Base-by-base conservation (phyloP, 1,140 invertebrate species). In the Drosophila malerkotliana region DNA sequence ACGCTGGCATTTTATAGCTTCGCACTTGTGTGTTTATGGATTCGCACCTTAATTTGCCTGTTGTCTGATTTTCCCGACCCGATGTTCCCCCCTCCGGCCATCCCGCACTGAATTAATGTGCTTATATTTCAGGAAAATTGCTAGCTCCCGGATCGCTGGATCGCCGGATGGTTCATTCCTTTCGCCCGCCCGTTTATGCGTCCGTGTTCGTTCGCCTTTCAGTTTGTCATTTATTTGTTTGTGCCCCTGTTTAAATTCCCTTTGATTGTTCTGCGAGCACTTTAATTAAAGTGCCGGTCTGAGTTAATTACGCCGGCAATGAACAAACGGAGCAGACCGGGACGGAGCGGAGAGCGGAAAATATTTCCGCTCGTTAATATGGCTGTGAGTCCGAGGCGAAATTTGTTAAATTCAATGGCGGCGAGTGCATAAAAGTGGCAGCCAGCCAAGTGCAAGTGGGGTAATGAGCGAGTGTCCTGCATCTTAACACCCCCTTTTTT, bases 11-110 rank as follows among this genome's bases (percentile, higher is more conserved):
- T 88, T 88, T 83, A 88, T 88, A 71, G 79, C 83, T 83, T 88
- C 79, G 62, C 83, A 88, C 84, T 88, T 88, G 83, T 88, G 83
- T 88, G 83, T 88, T 88, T 88, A 88, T 88, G 79, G 84, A 88
- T 88, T 88, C 83, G 84, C 83, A 88, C 83, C 83, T 88, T 87
- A 89, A 88, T 88, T 88, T 83, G 83, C 72, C 76, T 79, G 72
- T 89, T 88, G 84, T 89, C 83, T 88, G 83, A 87, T 88, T 82
- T 87, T 52, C 48, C 24, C 32, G 0, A 2, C 18, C 14, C 44
- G 6, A 5, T 8, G 1, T 39, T 47, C 37, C 54, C 49, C 34
- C 51, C 56, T 39, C 10, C 15, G 4, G 30, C 54, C n/a, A 26
- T 45, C n/a, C 14, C 9, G 14, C 37, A 28, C 21, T 61, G 67